These are phyloP conservation scores for Thymallus thymallus DNA, from an alignment of 2,113 vertebrate species.

Conservation along the genomic window DNA sequence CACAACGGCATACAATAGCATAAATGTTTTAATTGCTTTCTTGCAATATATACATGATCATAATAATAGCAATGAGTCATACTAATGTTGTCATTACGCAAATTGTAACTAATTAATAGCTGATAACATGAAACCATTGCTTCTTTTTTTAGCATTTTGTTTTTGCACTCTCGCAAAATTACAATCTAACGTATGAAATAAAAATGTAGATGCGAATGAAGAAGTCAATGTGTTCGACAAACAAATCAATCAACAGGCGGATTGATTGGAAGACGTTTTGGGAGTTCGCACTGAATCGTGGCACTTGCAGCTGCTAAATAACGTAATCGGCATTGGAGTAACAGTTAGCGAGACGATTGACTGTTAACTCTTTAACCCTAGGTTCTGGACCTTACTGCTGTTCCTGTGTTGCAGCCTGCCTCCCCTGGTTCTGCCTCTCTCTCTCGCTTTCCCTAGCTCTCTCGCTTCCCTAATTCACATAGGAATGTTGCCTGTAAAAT, in stretches of 20 bases:
- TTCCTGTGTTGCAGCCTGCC: conserved; percentile 26
- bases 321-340: conserved; percentile 14
- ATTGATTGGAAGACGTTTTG: too few species aligned
- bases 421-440: conserved; percentile 12
- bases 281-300: not conserved
- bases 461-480: not conserved
- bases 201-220: not conserved
- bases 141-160: not conserved
- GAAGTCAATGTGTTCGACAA: not conserved
- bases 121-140: not conserved
- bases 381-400: conserved; percentile 21
- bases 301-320: not conserved
- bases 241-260: not conserved
- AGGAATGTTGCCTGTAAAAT: too few species aligned
- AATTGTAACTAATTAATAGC: conserved; percentile 8
- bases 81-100: conserved; percentile 7
- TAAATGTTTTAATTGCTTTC: not conserved
- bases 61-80: not conserved
- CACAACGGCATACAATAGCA: not conserved
- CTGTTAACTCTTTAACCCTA: conserved; percentile 31
- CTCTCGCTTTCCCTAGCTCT: conserved; percentile 23
- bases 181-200: not conserved
- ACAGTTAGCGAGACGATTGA: conserved; percentile 23
- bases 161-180: not conserved
- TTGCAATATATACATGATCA: not conserved